Percentiles rank a stretch among this genome's conserved stretches.
Conservation (phyloP, 2,113 vertebrate species). For the Guaruba guarouba region DNA sequence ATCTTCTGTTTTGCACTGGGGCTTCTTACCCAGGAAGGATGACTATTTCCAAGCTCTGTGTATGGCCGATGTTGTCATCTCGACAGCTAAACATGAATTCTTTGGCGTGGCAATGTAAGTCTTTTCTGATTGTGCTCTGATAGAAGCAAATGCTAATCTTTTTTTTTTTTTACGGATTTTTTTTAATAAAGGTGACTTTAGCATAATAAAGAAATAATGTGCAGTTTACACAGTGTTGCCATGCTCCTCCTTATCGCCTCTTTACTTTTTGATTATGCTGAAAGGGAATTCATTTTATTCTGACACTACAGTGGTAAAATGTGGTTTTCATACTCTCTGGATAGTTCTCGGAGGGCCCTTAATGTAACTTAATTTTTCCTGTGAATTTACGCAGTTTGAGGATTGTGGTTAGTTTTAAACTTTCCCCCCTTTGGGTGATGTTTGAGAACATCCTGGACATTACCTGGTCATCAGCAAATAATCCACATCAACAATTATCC, state of each 20-base stretch:
- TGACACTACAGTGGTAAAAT: not conserved
- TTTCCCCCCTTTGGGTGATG: not conserved
- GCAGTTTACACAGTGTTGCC: not conserved
- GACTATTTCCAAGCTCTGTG: constrained; percentile 86
- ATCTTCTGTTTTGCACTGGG: constrained; percentile 86
- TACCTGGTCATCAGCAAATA: constrained; percentile 48
- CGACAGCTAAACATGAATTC: constrained; percentile 95
- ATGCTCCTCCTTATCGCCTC: not conserved
- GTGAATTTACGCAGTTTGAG: not conserved
- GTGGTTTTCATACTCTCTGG: not conserved
- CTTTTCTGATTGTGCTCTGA: constrained; percentile 49
- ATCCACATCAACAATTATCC: not conserved
- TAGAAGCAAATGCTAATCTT: constrained; percentile 50
- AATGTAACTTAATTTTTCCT: not conserved
- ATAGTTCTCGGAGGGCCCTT: not conserved
- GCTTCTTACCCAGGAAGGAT: constrained; percentile 86
- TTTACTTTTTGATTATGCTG: not conserved
- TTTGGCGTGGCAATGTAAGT: constrained; percentile 97
- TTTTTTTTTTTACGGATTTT: not conserved
- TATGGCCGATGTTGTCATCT: constrained; percentile 91
- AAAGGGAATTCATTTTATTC: constrained; percentile 2
- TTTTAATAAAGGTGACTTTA: not conserved
- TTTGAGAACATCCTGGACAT: constrained; percentile 36
- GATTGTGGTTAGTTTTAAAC: constrained; percentile 1
- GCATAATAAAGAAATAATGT: not conserved